Evolutionary conservation across 1,140 invertebrate species (phyloP), one percentile per base, ranked within the genome.

Genomic region (Cardiocondyla obscurior): DNA sequence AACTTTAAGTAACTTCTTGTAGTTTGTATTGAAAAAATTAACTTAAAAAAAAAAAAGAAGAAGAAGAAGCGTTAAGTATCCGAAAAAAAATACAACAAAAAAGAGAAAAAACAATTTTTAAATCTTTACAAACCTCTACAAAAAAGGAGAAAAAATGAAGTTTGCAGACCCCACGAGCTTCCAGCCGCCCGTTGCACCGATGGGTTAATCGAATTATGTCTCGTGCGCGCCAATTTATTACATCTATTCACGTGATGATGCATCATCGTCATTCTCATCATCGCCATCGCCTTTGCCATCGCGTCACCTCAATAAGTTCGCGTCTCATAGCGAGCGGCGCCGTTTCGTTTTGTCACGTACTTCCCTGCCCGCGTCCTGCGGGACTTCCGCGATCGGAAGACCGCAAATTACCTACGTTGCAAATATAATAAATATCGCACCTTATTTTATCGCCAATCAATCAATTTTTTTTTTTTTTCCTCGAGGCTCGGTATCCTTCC

Each of bases 191-290:
- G 4, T 44, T 14, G n/a, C n/a, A n/a, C n/a, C n/a, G 16, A 10
- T 46, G 42, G 19, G 65, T 85, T 81, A 76, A 86, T 86, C 44
- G 62, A 76, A 69, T 84, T 73, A 81, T 67, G 33, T 64, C 72
- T 69, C 30, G 73, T 53, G 36, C 53, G 22, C 19, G 16, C 14
- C 64, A 30, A 49, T 53, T 65, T 60, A 53, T 74, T 82, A 62
- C 25, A 65, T 84, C 67, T 64, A 72, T 76, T 36, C 72, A 69
- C 39, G 57, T 79, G 69, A 70, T 36, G 58, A 72, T 62, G 69
- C 57, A 73, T 74, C 65, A 44, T 19, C 57, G 36, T 33, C 49
- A 10, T 30, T 16, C 2, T 22, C 28, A 58, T 58, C n/a, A 53
- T 25, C n/a, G 22, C 14, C 58, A 25, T 33, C n/a, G n/a, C n/a